Percentiles rank a stretch among this genome's conserved stretches.
phyloP scores from a whole-genome alignment of 2,113 vertebrate species.

The Hepsetus odoe region DNA sequence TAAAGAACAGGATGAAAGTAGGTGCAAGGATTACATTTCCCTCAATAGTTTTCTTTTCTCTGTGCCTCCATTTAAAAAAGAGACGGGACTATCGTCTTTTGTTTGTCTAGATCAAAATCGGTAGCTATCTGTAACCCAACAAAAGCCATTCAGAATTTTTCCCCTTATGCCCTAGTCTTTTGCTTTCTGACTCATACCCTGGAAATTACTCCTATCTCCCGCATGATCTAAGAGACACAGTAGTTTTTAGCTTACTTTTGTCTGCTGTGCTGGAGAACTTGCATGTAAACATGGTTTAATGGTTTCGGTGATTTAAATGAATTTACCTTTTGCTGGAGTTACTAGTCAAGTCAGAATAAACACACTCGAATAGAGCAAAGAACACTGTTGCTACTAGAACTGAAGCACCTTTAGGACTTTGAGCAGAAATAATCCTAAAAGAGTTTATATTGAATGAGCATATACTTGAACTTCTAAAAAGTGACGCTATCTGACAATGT shows the following conservation, averaged over 20 bases:
- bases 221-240: not conserved
- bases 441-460: too few relatives aligned
- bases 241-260: not conserved
- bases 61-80: not conserved
- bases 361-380: too few relatives aligned
- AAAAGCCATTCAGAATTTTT: constrained; percentile 44
- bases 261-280: not conserved
- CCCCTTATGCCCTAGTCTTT: not conserved
- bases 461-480: too few relatives aligned
- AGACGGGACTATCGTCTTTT: constrained; percentile 29
- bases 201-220: not conserved
- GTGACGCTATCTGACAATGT: too few relatives aligned
- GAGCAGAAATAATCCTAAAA: too few relatives aligned
- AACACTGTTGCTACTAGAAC: too few relatives aligned
- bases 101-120: constrained; percentile 43
- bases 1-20: constrained; percentile 12
- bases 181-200: not conserved
- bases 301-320: not conserved
- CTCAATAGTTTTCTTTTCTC: constrained; percentile 4
- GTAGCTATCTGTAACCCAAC: constrained; percentile 12
- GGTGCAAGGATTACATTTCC: constrained; percentile 12
- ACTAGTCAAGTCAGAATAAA: too few relatives aligned
- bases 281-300: not conserved
- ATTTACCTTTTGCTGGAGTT: not conserved
- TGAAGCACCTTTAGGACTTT: too few relatives aligned